These are phyloP conservation scores for Scaptomyza graminum DNA, from an alignment of 1,140 invertebrate species.

Conservation along the genomic window DNA sequence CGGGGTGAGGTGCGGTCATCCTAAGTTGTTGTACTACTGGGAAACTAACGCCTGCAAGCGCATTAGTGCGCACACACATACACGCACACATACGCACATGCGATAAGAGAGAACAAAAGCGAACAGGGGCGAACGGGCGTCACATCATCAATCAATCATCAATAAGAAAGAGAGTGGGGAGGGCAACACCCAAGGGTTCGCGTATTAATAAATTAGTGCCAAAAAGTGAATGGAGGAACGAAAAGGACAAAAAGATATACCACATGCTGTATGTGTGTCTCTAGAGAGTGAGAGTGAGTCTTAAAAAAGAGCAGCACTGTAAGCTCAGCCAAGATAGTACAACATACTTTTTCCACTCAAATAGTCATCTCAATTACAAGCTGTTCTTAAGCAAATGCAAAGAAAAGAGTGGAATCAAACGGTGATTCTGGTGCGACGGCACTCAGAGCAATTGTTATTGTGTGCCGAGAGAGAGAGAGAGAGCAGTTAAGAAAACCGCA, in stretches of 20 bases:
- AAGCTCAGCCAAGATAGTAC: too few species aligned
- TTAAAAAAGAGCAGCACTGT: too few species aligned
- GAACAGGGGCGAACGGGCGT: conserved; percentile 6
- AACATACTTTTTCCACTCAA: too few species aligned
- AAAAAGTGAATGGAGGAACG: conserved; percentile 56
- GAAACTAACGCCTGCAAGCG: conserved; percentile 24
- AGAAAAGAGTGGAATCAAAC: too few species aligned
- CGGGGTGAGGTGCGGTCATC: too few species aligned
- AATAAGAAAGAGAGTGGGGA: conserved; percentile 10
- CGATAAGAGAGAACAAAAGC: neutral
- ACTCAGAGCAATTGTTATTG: too few species aligned
- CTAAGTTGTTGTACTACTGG: neutral
- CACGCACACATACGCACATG: neutral
- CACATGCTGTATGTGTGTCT: too few species aligned
- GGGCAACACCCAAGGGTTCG: conserved; percentile 54
- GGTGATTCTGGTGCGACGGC: too few species aligned
- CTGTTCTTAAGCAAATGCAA: too few species aligned
- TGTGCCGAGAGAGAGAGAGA: too few species aligned
- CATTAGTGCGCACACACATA: conserved; percentile 15
- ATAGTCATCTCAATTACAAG: too few species aligned
- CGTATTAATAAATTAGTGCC: conserved; percentile 70
- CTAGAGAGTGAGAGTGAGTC: neutral
- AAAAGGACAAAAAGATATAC: conserved; percentile 13
- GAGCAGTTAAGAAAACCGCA: too few species aligned
- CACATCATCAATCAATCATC: conserved; percentile 75